These are phyloP conservation scores for Drosophila mulleri DNA, from an alignment of 2,888 invertebrate genomes.

Conservation along the genomic window DNA sequence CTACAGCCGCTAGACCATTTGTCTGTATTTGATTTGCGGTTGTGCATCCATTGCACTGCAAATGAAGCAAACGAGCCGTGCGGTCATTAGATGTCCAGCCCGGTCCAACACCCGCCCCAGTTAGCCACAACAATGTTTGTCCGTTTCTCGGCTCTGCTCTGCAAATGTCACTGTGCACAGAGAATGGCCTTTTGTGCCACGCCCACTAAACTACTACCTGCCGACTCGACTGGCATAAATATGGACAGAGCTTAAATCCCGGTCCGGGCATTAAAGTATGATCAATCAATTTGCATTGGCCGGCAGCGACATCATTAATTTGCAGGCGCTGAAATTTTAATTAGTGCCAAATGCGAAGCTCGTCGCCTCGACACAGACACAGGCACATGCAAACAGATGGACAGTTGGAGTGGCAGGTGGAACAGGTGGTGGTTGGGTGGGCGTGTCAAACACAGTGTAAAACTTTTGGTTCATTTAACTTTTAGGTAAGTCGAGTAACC, in stretches of 20 bases:
- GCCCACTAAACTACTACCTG: neutral
- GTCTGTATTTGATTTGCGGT: constrained; percentile 75
- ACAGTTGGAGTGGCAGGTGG: neutral
- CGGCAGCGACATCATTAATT: constrained; percentile 59
- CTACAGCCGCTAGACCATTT: neutral
- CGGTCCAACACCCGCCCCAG: neutral
- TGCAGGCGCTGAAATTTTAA: constrained; percentile 63
- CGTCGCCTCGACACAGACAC: constrained; percentile 6
- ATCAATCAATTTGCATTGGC: constrained; percentile 49
- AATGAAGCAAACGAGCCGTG: constrained; percentile 78
- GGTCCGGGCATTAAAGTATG: constrained; percentile 46
- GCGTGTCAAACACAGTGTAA: constrained; percentile 63
- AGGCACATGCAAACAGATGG: neutral
- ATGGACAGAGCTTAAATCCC: constrained; percentile 49
- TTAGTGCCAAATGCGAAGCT: constrained; percentile 45
- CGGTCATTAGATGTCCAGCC: constrained; percentile 68
- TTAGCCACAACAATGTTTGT: constrained; percentile 44
- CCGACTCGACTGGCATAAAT: constrained; percentile 15
- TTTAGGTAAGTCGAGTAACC: constrained; percentile 46
- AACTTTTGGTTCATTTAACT: constrained; percentile 68
- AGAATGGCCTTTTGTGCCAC: neutral
- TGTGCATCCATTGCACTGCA: constrained; percentile 74
- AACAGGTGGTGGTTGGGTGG: neutral
- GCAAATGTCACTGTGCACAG: constrained; percentile 18
- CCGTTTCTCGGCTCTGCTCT: constrained; percentile 22